Base-by-base conservation (phyloP, 1,140 invertebrate genomes). In the Rhopalosiphum maidis region DNA sequence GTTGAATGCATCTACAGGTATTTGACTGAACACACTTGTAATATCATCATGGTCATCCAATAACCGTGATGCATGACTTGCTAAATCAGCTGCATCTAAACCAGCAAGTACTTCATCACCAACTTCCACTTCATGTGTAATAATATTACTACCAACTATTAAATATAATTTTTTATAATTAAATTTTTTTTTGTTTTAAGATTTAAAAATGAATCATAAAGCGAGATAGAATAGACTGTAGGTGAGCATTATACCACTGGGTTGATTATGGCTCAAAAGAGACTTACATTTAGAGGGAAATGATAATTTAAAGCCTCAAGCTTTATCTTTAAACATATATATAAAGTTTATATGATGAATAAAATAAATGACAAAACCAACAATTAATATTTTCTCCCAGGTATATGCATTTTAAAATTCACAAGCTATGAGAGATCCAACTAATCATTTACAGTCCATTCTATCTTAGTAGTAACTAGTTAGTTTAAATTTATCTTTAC, bases 1-100 rank as follows among this genome's bases (percentile, higher is more conserved):
- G 95, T 97, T 98, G 95, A 99, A 98, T 94, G 98, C 98, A 96
- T 98, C 98, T 94, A 98, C 97, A 93, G 98, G 98, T 94, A 98
- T 97, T 95, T 98, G 98, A 95, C 97, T 98, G 88, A 98, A 96
- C 55, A 98, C 98, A 94, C 97, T 98, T 91, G 97, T 98, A 95
- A 99, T 97, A 94, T 98, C 97, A 94, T 98, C 97, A 94, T 98
- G 97, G 95, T 98, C 98, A 94, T 98, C 98, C 55, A 96, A 94
- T 46, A 96, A 94, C 37, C 95, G 95, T 85, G 96, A 95, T 55
- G 91, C 91, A 85, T 93, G 91, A 85, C 82, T 93, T 43, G 54
- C 89, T 85, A 93, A 11, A 96, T 96, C 94, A 15, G 95, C 82
- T 30, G 91, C 82, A 55, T 93, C 91, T 43, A 95, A 21, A 95